A percentile compares a stretch with the other conserved stretches of the same genome.
These are phyloP conservation scores for Poeciliopsis presidionis DNA, from an alignment of 2,797 vertebrate genomes.

Conservation along the genomic window DNA sequence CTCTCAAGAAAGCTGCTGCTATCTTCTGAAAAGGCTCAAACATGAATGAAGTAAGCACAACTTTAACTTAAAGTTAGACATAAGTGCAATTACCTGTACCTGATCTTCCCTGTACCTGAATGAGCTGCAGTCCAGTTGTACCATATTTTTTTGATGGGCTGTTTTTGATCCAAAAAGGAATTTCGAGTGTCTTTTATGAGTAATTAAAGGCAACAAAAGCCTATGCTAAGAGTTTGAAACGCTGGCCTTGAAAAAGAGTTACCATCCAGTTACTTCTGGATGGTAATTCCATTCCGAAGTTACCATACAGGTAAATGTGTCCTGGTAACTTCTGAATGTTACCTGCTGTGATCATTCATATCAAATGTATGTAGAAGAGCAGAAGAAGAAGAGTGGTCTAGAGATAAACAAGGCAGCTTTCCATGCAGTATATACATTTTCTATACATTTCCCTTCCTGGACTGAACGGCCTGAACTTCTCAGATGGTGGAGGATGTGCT, in stretches of 20 bases:
- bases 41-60: neutral
- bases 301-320: neutral
- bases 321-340: too few relatives aligned
- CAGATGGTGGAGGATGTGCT: neutral
- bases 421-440: neutral
- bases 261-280: too few relatives aligned
- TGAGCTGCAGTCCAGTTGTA: too few relatives aligned
- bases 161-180: too few relatives aligned
- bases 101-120: too few relatives aligned
- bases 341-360: neutral
- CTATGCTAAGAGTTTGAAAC: too few relatives aligned
- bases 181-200: too few relatives aligned
- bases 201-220: too few relatives aligned
- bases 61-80: neutral
- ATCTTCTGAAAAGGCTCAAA: neutral
- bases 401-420: neutral
- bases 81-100: too few relatives aligned
- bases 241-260: too few relatives aligned
- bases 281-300: neutral
- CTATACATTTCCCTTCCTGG: neutral
- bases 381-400: neutral
- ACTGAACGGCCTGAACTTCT: neutral
- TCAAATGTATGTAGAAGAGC: neutral
- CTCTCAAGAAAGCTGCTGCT: neutral
- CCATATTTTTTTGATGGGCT: too few relatives aligned